A percentile compares a stretch with the other conserved stretches of the same genome.
phyloP scores from a whole-genome alignment of 2,797 vertebrate species.

The Loris lydekkerianus region DNA sequence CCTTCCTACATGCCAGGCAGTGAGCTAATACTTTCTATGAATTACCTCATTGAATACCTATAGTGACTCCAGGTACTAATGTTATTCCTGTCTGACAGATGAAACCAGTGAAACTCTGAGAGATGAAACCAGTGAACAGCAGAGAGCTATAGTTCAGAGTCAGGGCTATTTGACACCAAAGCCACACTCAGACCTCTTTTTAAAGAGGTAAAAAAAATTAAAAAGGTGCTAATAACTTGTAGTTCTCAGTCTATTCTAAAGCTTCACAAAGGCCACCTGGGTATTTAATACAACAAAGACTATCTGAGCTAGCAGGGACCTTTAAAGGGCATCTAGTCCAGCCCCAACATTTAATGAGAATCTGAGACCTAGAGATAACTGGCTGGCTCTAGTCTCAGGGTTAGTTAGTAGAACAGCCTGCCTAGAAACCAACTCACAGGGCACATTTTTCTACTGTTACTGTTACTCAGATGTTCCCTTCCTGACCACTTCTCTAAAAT shows the following conservation, averaged over 20 bases:
- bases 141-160: constrained; percentile 13
- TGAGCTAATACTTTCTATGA: constrained; percentile 7
- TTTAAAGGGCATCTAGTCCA: not conserved
- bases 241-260: not conserved
- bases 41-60: not conserved
- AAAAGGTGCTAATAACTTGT: constrained; percentile 34
- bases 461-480: not conserved
- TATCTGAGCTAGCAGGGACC: not conserved
- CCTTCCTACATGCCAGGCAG: not conserved
- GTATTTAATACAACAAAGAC: not conserved
- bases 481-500: not conserved
- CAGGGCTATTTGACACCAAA: constrained; percentile 19
- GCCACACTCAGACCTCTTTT: not conserved
- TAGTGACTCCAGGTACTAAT: constrained; percentile 15
- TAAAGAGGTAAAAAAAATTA: not conserved
- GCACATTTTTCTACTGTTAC: not conserved
- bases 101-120: constrained; percentile 15
- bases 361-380: not conserved
- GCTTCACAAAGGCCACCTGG: constrained; percentile 24
- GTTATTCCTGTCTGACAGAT: not conserved
- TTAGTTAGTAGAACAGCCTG: not conserved
- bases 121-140: not conserved
- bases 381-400: not conserved
- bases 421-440: not conserved
- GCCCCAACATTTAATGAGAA: not conserved